These are phyloP conservation scores for Cyanoderma ruficeps DNA, from an alignment of 2,113 vertebrate genomes.

Conservation along the genomic window DNA sequence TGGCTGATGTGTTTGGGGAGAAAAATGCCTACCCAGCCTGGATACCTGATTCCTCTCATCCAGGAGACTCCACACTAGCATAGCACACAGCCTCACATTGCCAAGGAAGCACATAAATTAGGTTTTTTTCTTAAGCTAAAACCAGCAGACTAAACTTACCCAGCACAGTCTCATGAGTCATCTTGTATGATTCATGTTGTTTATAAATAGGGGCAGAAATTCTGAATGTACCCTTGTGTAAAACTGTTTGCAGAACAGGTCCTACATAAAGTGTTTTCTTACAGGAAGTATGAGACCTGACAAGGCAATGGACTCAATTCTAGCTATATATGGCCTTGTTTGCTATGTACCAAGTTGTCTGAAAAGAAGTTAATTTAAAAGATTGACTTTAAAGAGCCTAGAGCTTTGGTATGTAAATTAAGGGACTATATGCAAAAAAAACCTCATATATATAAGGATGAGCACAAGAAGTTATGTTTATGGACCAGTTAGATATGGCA, in stretches of 20 bases:
- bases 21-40: background rate
- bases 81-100: background rate
- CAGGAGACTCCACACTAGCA: background rate
- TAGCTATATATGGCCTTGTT: background rate
- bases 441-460: background rate
- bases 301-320: background rate
- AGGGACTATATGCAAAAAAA: background rate
- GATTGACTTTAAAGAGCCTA: background rate
- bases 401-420: background rate
- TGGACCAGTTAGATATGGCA: background rate
- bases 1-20: background rate
- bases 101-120: background rate
- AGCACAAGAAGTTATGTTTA: background rate
- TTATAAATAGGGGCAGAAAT: background rate
- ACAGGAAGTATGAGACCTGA: background rate
- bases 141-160: background rate
- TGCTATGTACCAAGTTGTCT: background rate
- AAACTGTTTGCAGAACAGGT: background rate
- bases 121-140: background rate
- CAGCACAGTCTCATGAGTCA: background rate
- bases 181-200: background rate
- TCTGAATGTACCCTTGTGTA: background rate
- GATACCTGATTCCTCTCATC: accelerated
- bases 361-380: background rate
- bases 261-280: background rate